Evolutionary conservation across 1,140 invertebrate species (phyloP).

Genomic region (Drosophila virilis): DNA sequence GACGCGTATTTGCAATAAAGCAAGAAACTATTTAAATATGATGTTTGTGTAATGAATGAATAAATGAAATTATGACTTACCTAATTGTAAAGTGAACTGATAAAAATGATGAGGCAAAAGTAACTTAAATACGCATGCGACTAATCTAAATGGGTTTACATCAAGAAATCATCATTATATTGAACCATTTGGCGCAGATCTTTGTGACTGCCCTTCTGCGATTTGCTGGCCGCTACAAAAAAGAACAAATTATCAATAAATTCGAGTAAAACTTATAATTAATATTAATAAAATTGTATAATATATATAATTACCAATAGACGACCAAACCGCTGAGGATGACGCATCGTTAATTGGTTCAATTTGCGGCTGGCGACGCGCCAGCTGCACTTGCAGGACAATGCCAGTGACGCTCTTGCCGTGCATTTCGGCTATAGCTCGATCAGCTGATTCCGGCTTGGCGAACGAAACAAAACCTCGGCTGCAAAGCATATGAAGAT

Average conservation of each 20-base stretch:
- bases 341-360: constrained; percentile 91
- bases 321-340: constrained; percentile 91
- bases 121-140: constrained; percentile 1
- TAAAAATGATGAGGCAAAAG: constrained; percentile 3
- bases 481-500: constrained; percentile 48
- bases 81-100: constrained; percentile 8
- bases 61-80: constrained; percentile 5
- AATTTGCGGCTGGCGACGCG: constrained; percentile 92
- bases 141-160: constrained; percentile 33
- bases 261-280: too few species aligned
- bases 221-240: constrained; percentile 89
- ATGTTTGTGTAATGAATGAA: constrained; percentile 7
- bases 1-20: constrained; percentile 79
- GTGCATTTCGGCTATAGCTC: constrained; percentile 95
- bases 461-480: constrained; percentile 97
- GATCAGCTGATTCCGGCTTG: constrained; percentile 93
- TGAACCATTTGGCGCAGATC: constrained; percentile 89
- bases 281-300: constrained; percentile 20
- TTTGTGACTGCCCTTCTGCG: constrained; percentile 91
- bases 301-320: constrained; percentile 86
- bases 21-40: constrained; percentile 57
- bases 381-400: constrained; percentile 91
- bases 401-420: constrained; percentile 92
- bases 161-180: constrained; percentile 87
- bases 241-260: constrained; percentile 1